Evolutionary conservation across 2,888 invertebrate genomes (phyloP).

Genomic region (Invenusta paracnida): DNA sequence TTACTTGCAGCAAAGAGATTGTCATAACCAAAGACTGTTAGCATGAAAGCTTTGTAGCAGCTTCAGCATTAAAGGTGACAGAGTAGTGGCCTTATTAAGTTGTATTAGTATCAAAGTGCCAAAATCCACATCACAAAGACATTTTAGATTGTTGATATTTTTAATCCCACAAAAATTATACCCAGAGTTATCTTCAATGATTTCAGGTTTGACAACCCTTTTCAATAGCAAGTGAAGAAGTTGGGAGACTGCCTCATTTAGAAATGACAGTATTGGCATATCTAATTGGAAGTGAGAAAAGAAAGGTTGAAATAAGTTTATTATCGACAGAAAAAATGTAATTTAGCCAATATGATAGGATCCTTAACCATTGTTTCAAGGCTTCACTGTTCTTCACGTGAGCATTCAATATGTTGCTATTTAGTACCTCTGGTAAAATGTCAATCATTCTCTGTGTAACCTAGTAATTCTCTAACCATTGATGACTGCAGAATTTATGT

Average conservation of each 20-base stretch:
- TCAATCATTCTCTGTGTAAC: not conserved
- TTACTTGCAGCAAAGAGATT: too few species aligned
- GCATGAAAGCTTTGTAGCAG: too few species aligned
- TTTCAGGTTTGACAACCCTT: conserved; percentile 13
- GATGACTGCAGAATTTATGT: conserved; percentile 10
- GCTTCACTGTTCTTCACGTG: conserved; percentile 4
- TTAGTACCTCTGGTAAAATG: not conserved
- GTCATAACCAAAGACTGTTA: too few species aligned
- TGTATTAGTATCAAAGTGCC: not conserved
- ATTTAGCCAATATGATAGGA: too few species aligned
- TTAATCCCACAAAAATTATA: not conserved
- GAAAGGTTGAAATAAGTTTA: not conserved
- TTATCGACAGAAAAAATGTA: conserved; percentile 23
- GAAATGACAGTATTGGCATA: conserved; percentile 15
- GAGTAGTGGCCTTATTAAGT: too few species aligned
- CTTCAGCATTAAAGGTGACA: too few species aligned
- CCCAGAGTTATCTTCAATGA: not conserved
- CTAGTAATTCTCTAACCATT: not conserved
- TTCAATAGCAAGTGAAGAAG: conserved; percentile 18
- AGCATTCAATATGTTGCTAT: conserved; percentile 2
- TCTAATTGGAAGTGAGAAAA: not conserved
- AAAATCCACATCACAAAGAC: conserved; percentile 12
- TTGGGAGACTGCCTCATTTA: conserved; percentile 18
- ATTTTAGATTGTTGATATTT: not conserved
- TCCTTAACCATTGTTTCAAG: conserved; percentile 29